A percentile compares a stretch with the other conserved stretches of the same genome.
phyloP scores from a whole-genome alignment of 2,113 vertebrate genomes.

The Nycticebus coucang region DNA sequence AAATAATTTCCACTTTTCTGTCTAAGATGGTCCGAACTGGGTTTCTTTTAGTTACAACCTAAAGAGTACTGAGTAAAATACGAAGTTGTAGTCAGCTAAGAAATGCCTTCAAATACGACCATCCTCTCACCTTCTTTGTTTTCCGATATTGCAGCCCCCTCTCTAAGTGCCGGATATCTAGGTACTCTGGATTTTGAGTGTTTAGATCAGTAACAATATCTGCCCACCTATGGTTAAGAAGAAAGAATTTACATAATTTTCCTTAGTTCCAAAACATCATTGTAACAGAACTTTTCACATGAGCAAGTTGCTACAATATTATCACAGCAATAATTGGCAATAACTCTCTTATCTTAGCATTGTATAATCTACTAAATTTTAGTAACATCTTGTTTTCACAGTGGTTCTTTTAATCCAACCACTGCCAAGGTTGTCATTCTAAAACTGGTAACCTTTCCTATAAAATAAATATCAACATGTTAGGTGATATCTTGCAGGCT shows the following conservation, averaged over 20 bases:
- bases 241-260: constrained; percentile 30
- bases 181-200: constrained; percentile 97
- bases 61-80: not conserved
- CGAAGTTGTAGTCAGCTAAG: not conserved
- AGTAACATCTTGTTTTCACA: not conserved
- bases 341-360: not conserved
- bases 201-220: constrained; percentile 98
- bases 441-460: not conserved
- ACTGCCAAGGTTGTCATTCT: constrained; percentile 1
- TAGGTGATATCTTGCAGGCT: not conserved
- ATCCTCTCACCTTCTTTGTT: constrained; percentile 95
- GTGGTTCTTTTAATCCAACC: constrained; percentile 23
- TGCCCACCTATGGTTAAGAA: constrained; percentile 88
- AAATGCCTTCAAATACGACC: not conserved
- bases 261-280: not conserved
- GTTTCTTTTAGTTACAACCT: not conserved
- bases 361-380: not conserved
- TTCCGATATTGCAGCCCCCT: constrained; percentile 96
- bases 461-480: constrained; percentile 10
- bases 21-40: not conserved
- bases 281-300: not conserved
- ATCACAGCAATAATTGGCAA: not conserved
- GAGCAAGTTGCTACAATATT: not conserved
- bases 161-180: constrained; percentile 97
- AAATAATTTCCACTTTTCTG: not conserved